These are phyloP conservation scores for Laticauda colubrina DNA, from an alignment of 2,113 vertebrate species.

Conservation along the genomic window DNA sequence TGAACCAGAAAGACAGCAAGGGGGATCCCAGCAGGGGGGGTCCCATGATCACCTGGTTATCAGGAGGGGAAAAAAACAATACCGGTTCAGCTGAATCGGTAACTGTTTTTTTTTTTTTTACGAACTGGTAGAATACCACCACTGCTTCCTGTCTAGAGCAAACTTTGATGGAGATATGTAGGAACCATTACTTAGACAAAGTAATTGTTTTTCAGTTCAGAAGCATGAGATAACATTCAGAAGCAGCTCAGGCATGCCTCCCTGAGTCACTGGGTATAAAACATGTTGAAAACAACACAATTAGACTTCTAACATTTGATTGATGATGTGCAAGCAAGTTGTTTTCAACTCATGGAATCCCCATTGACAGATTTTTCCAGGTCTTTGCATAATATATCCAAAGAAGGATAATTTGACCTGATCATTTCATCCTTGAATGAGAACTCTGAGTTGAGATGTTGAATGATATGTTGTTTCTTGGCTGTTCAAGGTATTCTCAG, in stretches of 20 bases:
- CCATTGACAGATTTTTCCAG: not conserved
- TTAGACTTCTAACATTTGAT: not conserved
- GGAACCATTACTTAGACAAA: not conserved
- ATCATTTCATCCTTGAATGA: not conserved
- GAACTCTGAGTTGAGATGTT: not conserved
- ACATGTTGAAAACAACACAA: not conserved
- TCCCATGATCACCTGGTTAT: too few relatives aligned
- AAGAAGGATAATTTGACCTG: not conserved
- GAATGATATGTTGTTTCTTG: not conserved
- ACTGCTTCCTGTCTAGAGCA: not conserved
- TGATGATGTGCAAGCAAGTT: not conserved
- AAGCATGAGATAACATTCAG: not conserved
- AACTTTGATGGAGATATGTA: not conserved
- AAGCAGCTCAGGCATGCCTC: not conserved
- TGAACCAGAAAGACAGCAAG: too few relatives aligned
- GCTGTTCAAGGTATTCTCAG: not conserved
- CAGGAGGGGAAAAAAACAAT: too few relatives aligned
- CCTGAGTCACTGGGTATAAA: not conserved
- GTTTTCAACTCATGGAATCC: not conserved
- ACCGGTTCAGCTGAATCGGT: too few relatives aligned
- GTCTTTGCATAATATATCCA: not conserved
- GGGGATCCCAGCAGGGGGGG: too few relatives aligned
- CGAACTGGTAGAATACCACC: too few relatives aligned
- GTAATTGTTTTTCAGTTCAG: not conserved
- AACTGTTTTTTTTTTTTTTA: too few relatives aligned